A percentile compares a stretch with the other conserved stretches of the same genome.
Conservation (phyloP, 2,113 vertebrate species). For the Neomonachus schauinslandi region DNA sequence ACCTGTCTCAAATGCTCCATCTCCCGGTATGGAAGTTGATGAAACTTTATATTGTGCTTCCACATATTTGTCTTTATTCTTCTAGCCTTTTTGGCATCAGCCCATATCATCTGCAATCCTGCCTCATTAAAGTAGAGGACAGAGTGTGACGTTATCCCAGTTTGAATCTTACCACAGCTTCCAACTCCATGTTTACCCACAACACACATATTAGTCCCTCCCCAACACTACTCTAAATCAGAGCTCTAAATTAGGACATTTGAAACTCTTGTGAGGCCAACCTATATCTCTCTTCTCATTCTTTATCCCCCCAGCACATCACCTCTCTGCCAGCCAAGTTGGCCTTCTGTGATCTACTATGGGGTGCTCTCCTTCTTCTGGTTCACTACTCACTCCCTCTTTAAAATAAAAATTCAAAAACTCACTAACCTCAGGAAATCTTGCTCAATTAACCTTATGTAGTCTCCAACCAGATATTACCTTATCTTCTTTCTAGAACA, state of each 20-base stretch:
- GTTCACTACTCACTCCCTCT: neutral
- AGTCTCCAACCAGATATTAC: neutral
- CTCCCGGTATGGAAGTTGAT: constrained; percentile 93
- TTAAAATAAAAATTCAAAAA: neutral
- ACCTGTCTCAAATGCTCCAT: constrained; percentile 96
- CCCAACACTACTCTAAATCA: neutral
- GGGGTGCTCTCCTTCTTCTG: neutral
- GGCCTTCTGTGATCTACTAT: neutral
- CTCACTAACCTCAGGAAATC: neutral
- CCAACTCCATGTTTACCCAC: neutral
- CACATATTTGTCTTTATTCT: constrained; percentile 88
- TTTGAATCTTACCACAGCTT: neutral
- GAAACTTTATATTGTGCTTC: constrained; percentile 76
- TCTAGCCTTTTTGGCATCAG: constrained; percentile 89
- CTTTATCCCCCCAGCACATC: neutral
- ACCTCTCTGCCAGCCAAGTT: neutral
- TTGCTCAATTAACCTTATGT: neutral
- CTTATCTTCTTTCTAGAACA: neutral
- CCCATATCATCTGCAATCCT: constrained; percentile 90
- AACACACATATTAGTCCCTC: neutral
- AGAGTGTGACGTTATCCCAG: constrained; percentile 59
- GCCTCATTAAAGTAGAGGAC: constrained; percentile 70
- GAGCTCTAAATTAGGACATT: neutral
- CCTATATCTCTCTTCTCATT: neutral
- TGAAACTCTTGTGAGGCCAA: neutral